Conservation (phyloP, 2,888 invertebrate genomes). For the Litoditis marina region DNA sequence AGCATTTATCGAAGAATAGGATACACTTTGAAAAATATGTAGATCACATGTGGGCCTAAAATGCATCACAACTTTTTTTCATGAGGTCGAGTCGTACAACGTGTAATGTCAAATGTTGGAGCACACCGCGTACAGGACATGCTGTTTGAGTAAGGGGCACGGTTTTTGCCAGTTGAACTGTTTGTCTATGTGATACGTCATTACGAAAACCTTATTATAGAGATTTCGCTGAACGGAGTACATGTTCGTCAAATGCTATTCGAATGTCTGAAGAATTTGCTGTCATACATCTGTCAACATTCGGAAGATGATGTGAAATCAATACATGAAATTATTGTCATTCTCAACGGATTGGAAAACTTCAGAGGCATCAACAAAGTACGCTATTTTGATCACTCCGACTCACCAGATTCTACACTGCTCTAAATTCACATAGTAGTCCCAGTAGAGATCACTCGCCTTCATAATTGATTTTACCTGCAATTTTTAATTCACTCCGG, state of each 20-base stretch:
- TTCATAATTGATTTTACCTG: too few species aligned
- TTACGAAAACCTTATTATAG: slow-evolving; percentile 2
- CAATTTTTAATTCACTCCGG: too few species aligned
- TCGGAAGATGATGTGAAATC: slow-evolving; percentile 39
- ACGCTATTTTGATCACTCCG: not conserved
- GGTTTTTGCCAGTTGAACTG: too few species aligned
- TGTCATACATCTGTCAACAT: slow-evolving; percentile 27
- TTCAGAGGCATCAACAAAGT: slow-evolving; percentile 33
- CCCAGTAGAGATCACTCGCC: too few species aligned
- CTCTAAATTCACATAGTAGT: not conserved
- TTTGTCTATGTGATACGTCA: too few species aligned
- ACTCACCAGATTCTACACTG: not conserved
- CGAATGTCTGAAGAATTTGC: slow-evolving; percentile 21
- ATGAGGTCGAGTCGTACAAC: slow-evolving; percentile 11
- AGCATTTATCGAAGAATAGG: too few species aligned
- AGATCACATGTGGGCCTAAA: too few species aligned
- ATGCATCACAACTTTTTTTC: not conserved
- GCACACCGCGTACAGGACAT: too few species aligned
- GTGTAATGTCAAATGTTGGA: too few species aligned
- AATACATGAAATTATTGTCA: slow-evolving; percentile 29
- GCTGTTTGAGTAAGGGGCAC: too few species aligned
- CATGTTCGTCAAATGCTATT: slow-evolving; percentile 29
- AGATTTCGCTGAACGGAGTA: slow-evolving; percentile 22
- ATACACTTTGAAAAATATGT: too few species aligned
- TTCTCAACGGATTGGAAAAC: slow-evolving; percentile 32